Percentiles rank a stretch among this genome's conserved stretches.
phyloP scores from a whole-genome alignment of 2,113 vertebrate genomes.

The Condylura cristata region DNA sequence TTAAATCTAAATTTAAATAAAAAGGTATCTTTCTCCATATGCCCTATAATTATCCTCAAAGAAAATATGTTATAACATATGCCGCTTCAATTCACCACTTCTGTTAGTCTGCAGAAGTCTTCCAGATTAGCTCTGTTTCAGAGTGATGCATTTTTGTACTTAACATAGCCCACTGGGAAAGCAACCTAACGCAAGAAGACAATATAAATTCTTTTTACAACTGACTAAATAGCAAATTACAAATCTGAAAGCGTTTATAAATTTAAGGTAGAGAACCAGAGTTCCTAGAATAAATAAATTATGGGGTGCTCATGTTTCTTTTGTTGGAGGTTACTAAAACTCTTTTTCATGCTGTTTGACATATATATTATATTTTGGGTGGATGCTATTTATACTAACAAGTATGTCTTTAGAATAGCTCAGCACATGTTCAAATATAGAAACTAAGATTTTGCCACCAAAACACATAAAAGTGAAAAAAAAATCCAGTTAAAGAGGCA shows the following conservation, averaged over 20 bases:
- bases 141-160: not conserved
- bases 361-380: constrained; percentile 47
- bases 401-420: not conserved
- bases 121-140: not conserved
- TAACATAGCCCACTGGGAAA: constrained; percentile 42
- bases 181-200: constrained; percentile 1
- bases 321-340: constrained; percentile 39
- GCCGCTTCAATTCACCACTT: constrained; percentile 18
- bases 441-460: constrained; percentile 52
- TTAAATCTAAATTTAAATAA: constrained; percentile 12
- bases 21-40: constrained; percentile 4
- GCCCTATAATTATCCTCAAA: constrained; percentile 33
- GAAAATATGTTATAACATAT: constrained; percentile 24
- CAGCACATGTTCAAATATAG: constrained; percentile 42
- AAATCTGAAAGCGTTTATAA: not conserved
- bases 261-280: not conserved
- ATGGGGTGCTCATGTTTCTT: not conserved
- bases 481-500: not conserved
- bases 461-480: constrained; percentile 34
- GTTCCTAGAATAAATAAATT: not conserved
- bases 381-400: constrained; percentile 44
- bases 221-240: constrained; percentile 27
- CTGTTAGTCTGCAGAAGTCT: not conserved
- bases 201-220: constrained; percentile 22
- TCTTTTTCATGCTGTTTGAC: constrained; percentile 54